Conservation (phyloP, 2,888 invertebrate species). For the Disparrhopalites patrizii region DNA sequence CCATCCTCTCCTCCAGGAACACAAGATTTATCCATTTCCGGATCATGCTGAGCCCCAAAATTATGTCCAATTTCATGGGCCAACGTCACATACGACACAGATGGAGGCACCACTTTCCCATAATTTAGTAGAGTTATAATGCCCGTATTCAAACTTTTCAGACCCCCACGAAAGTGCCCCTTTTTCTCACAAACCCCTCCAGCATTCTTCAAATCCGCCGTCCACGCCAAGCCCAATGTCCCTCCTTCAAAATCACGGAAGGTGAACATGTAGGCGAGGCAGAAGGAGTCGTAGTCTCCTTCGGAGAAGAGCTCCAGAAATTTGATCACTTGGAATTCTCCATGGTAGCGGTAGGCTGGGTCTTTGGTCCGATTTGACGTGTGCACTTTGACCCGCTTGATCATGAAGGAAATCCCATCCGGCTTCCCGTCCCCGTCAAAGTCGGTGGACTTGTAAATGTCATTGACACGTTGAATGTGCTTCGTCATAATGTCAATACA, state of each 20-base stretch:
- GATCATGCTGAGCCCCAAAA: constrained; percentile 97
- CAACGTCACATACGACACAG: constrained; percentile 94
- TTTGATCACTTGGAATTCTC: constrained; percentile 97
- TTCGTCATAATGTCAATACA: constrained; percentile 93
- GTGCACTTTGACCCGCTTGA: constrained; percentile 91
- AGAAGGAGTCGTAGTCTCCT: constrained; percentile 97
- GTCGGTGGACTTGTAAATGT: constrained; percentile 60
- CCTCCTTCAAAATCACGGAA: constrained; percentile 95
- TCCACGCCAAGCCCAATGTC: constrained; percentile 96
- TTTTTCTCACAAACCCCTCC: constrained; percentile 98
- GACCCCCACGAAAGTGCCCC: constrained; percentile 89
- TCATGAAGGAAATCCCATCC: constrained; percentile 93
- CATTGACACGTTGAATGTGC: constrained; percentile 87
- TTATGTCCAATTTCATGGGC: constrained; percentile 99
- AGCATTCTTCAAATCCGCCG: constrained; percentile 90
- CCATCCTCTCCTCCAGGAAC: constrained; percentile 95
- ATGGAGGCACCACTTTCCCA: constrained; percentile 96
- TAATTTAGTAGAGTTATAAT: constrained; percentile 97
- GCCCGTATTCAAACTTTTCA: constrained; percentile 94
- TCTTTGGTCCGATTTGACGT: constrained; percentile 76
- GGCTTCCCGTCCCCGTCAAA: constrained; percentile 88
- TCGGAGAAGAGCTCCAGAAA: constrained; percentile 94
- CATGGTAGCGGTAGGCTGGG: constrained; percentile 81
- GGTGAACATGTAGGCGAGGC: constrained; percentile 97
- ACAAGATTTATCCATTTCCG: constrained; percentile 68